Conservation (phyloP, 2,797 vertebrate species). For the Pelochelys cantorii region DNA sequence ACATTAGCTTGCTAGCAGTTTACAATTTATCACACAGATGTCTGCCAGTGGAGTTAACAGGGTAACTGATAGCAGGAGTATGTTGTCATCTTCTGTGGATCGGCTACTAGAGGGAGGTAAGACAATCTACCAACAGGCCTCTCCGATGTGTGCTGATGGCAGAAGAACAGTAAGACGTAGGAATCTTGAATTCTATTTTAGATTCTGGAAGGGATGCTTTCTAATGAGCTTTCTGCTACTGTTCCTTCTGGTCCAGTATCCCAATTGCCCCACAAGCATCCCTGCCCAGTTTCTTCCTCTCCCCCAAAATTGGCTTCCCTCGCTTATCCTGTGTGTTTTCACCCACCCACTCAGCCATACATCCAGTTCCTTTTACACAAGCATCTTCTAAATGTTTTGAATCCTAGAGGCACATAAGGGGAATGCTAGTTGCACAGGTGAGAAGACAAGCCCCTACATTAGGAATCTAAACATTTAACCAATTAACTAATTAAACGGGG, state of each 20-base stretch:
- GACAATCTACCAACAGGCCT: neutral
- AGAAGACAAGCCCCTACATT: neutral
- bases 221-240: neutral
- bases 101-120: neutral
- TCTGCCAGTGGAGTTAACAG: neutral
- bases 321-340: neutral
- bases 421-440: neutral
- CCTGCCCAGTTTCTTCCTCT: neutral
- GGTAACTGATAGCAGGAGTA: neutral
- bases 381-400: neutral
- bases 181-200: neutral
- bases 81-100: neutral
- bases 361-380: neutral
- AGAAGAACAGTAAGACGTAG: neutral
- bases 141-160: neutral
- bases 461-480: too few species aligned
- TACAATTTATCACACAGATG: neutral
- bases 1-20: neutral
- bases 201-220: neutral
- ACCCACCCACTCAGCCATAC: neutral
- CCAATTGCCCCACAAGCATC: neutral
- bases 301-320: neutral
- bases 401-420: neutral
- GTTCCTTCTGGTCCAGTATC: neutral
- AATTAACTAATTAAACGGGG: too few species aligned